phyloP scores from a whole-genome alignment of 2,113 vertebrate genomes.

The Polypterus bichir region DNA sequence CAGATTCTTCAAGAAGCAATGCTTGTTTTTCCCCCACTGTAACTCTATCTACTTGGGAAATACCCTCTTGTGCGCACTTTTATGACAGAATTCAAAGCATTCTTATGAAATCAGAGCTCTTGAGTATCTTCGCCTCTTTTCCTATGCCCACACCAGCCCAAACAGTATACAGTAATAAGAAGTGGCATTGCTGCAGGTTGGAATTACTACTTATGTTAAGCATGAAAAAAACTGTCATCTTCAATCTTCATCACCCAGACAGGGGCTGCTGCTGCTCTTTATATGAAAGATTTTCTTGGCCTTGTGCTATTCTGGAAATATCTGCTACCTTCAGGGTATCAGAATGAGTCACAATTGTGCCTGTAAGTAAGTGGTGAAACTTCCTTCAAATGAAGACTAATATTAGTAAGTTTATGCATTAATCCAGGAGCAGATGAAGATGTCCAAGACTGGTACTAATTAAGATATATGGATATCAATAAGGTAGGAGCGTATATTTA shows the following conservation, averaged over 20 bases:
- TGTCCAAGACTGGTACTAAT: too few relatives aligned
- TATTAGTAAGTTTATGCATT: not conserved
- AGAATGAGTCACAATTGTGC: not conserved
- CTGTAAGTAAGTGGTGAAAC: not conserved
- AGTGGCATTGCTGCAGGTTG: constrained; percentile 1
- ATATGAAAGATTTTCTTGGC: constrained; percentile 1
- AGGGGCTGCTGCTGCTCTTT: not conserved
- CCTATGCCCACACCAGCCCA: not conserved
- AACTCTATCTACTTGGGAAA: too few relatives aligned
- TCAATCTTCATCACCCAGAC: not conserved
- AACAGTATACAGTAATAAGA: not conserved
- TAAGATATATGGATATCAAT: too few relatives aligned
- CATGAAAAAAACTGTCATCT: constrained; percentile 1
- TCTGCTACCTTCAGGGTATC: not conserved
- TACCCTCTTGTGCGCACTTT: too few relatives aligned
- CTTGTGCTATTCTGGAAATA: not conserved
- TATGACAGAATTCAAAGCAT: too few relatives aligned
- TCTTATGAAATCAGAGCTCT: too few relatives aligned
- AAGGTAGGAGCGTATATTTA: too few relatives aligned
- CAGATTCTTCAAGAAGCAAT: too few relatives aligned
- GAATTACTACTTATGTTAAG: not conserved
- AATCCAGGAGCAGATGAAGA: too few relatives aligned
- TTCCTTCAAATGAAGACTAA: not conserved
- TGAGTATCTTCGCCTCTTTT: not conserved
- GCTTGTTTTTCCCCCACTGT: too few relatives aligned